Evolutionary conservation across 2,888 invertebrate genomes (phyloP).

Genomic region (Acleris cristana): DNA sequence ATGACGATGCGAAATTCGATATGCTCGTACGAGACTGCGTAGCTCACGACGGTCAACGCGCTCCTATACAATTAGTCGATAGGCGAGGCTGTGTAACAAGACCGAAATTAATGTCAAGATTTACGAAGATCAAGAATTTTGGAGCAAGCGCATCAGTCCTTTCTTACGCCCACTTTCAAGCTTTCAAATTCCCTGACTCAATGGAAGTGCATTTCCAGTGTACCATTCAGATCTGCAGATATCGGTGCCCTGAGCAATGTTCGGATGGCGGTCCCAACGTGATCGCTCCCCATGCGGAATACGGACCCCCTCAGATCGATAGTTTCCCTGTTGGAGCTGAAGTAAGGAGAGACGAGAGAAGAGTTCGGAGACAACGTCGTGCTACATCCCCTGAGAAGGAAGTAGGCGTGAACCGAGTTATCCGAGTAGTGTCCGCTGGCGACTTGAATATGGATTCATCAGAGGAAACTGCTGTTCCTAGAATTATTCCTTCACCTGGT

Average conservation of each 20-base stretch:
- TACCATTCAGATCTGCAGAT: conserved; percentile 96
- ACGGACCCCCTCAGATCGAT: conserved; percentile 87
- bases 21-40: conserved; percentile 97
- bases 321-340: conserved; percentile 85
- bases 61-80: conserved; percentile 96
- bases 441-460: conserved; percentile 92
- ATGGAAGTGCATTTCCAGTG: conserved; percentile 99
- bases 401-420: conserved; percentile 94
- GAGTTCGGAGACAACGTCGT: conserved; percentile 87
- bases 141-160: conserved; percentile 96
- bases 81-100: conserved; percentile 96
- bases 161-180: conserved; percentile 96
- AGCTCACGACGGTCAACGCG: conserved; percentile 96
- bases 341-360: conserved; percentile 88
- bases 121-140: conserved; percentile 97
- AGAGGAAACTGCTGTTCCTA: conserved; percentile 85
- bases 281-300: conserved; percentile 85
- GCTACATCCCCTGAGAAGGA: conserved; percentile 88
- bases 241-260: conserved; percentile 96
- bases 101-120: conserved; percentile 96
- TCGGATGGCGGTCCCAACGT: conserved; percentile 85
- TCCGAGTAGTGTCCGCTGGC: conserved; percentile 95
- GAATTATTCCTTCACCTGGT: conserved; percentile 86
- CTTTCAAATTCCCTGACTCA: conserved; percentile 97
- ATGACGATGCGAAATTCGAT: conserved; percentile 97